Evolutionary conservation across 2,797 vertebrate species (phyloP), one percentile per base, ranked within the genome.

Genomic region (Scyliorhinus canicula): DNA sequence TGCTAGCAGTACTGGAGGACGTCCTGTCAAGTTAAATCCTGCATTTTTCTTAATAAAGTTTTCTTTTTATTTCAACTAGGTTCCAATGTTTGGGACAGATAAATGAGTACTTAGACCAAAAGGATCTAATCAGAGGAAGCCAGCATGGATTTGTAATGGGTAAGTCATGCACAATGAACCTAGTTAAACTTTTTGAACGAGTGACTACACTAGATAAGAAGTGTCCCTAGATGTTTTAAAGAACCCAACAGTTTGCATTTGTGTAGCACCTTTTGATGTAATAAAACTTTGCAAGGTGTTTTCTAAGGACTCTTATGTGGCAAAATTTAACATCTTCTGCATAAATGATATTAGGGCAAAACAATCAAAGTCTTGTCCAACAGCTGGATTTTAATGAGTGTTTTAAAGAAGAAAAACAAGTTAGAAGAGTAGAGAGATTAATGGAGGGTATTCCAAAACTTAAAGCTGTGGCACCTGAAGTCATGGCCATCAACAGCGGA

Each of bases 81-180:
- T 1, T 79, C n/a, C 44, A 79, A 19, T 79, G 6, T 40, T 79
- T 4, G 19, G n/a, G 3, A 44, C 77, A 79, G 1, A 40, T 3
- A n/a, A 79, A 0, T 44, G n/a, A 79, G 40, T n/a, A 44, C n/a
- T 40, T 40, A 44, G n/a, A 44, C n/a, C 14, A 44, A 40, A 40
- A 79, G n/a, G 16, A 79, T 40, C 77, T 21, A 44, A 79, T 44
- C 40, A 21, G n/a, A 40, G 77, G 40, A 79, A 79, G 77, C 77
- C 77, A 79, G 40, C 77, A 79, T 77, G 74, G 74, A 77, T 77
- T 40, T 77, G 74, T 77, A 77, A 77, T n/a, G 74, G 74, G 74
- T 77, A 40, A 77, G 77, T 79, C 77, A 79, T 40, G 77, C 6
- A 40, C 44, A 40, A 79, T n/a, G n/a, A 40, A 19, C 77, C n/a